Conservation (phyloP, 2,888 invertebrate genomes). For the Parasteatoda lunata region DNA sequence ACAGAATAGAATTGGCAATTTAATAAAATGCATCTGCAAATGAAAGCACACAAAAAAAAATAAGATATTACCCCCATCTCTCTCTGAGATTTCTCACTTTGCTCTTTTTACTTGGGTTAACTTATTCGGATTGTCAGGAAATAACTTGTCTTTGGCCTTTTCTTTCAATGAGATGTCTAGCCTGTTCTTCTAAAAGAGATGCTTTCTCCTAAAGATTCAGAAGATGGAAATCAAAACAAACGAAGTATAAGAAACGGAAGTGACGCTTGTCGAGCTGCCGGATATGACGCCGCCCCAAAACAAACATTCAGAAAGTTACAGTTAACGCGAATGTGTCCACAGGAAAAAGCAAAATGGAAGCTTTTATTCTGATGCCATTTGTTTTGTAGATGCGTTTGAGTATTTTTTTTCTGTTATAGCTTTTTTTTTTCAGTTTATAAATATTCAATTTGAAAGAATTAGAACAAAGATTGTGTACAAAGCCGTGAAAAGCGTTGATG, state of each 20-base stretch:
- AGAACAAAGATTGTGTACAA: constrained; percentile 32
- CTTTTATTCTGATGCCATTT: constrained; percentile 52
- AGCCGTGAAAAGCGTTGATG: constrained; percentile 28
- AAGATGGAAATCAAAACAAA: constrained; percentile 41
- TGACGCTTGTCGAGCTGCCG: constrained; percentile 61
- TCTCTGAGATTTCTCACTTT: background rate
- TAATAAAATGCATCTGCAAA: constrained; percentile 63
- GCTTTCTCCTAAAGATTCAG: constrained; percentile 11
- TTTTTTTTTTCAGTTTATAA: constrained; percentile 9
- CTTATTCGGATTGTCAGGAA: constrained; percentile 51
- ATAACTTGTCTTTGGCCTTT: constrained; percentile 29
- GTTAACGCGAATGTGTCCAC: constrained; percentile 3
- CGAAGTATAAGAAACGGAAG: constrained; percentile 48
- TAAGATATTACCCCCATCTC: background rate
- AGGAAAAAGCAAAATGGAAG: constrained; percentile 22
- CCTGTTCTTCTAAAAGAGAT: constrained; percentile 42
- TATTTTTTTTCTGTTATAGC: constrained; percentile 4
- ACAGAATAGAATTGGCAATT: constrained; percentile 40
- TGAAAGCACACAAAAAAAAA: constrained; percentile 19
- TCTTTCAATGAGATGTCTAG: constrained; percentile 35
- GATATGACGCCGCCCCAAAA: constrained; percentile 52
- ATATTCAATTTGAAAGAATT: constrained; percentile 1
- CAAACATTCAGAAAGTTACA: constrained; percentile 25
- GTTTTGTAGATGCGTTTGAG: constrained; percentile 21
- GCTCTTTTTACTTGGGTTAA: constrained; percentile 22